These are phyloP conservation scores for Euschistus heros DNA, from an alignment of 1,140 invertebrate species.

Conservation along the genomic window DNA sequence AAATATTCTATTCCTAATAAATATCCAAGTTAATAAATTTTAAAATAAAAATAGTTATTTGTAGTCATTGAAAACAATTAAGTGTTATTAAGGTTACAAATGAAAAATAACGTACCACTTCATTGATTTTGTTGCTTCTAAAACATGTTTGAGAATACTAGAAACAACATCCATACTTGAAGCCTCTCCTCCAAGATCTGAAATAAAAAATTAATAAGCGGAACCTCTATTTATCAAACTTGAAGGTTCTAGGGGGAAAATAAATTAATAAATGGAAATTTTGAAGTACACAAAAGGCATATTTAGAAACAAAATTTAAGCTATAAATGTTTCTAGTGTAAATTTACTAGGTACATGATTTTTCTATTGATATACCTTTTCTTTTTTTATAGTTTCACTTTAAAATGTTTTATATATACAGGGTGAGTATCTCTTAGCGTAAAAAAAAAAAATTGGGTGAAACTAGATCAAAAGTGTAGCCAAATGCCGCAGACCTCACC, in stretches of 20 bases:
- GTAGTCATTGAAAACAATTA: neutral
- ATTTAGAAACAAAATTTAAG: neutral
- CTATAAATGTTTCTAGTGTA: neutral
- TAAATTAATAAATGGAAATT: neutral
- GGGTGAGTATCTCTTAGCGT: no score
- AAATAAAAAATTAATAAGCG: conserved; percentile 13
- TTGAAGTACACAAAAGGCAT: neutral
- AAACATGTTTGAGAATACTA: conserved; percentile 40
- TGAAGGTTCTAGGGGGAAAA: neutral
- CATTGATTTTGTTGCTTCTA: conserved; percentile 26
- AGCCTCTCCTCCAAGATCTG: conserved; percentile 44
- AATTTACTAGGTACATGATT: neutral
- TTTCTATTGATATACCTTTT: no score
- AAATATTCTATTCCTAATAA: neutral
- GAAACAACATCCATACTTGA: conserved; percentile 48
- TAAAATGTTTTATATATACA: no score
- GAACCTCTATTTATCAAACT: neutral
- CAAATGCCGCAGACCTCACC: no score
- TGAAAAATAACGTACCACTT: conserved; percentile 24
- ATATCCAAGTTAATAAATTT: neutral
- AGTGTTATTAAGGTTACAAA: neutral
- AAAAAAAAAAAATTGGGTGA: no score
- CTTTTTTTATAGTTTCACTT: no score
- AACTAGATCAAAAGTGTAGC: no score
- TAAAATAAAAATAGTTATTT: neutral